Percentiles rank a stretch among this genome's conserved stretches.
Evolutionary conservation across 2,113 vertebrate species (phyloP).

Genomic region (Notothenia rossii): DNA sequence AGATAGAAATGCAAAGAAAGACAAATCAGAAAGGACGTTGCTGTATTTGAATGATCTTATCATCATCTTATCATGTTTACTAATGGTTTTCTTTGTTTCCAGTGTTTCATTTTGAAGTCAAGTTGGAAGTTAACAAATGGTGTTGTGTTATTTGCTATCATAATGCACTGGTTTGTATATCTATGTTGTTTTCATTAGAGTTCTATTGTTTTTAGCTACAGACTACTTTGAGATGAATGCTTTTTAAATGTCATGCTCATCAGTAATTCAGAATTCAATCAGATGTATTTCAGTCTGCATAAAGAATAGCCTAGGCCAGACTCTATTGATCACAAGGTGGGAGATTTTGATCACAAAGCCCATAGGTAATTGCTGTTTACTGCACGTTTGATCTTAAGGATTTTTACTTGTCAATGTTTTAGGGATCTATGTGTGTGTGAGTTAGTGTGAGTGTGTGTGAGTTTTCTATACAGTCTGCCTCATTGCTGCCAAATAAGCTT

Average conservation of each 20-base stretch:
- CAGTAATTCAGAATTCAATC: constrained; percentile 40
- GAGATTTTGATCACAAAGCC: constrained; percentile 56
- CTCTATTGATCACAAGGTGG: constrained; percentile 62
- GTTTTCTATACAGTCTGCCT: background rate
- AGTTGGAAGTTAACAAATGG: background rate
- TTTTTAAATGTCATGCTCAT: constrained; percentile 41
- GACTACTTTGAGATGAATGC: constrained; percentile 35
- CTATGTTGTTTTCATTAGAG: constrained; percentile 32
- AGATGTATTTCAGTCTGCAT: constrained; percentile 47
- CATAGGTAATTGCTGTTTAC: constrained; percentile 64
- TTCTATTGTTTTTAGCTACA: constrained; percentile 29
- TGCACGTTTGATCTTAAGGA: constrained; percentile 52
- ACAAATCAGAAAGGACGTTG: background rate
- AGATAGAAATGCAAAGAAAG: background rate
- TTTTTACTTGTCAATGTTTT: constrained; percentile 59
- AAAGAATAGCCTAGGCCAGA: constrained; percentile 27
- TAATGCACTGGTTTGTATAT: background rate
- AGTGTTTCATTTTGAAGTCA: constrained; percentile 20
- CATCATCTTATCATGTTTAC: background rate
- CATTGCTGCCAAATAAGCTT: constrained; percentile 7
- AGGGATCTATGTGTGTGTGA: background rate
- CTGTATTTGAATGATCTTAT: background rate
- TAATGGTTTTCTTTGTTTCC: too few species aligned
- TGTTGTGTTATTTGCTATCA: background rate
- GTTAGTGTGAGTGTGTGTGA: too few species aligned